phyloP scores from a whole-genome alignment of 2,888 invertebrate genomes.

The Spilosoma lubricipeda region DNA sequence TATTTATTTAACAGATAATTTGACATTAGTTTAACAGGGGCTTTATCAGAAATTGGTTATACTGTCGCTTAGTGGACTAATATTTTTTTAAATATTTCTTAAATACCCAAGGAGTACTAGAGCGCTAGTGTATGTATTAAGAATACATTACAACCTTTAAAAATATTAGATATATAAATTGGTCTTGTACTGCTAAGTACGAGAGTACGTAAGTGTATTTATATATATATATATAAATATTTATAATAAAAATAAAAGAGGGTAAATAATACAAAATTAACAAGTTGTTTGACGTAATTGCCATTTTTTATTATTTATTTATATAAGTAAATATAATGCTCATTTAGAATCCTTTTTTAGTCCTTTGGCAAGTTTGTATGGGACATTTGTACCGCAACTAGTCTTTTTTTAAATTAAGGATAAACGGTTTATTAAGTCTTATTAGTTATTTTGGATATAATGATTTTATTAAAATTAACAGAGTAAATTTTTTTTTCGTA shows the following conservation, averaged over 20 bases:
- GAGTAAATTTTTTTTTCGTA: neutral
- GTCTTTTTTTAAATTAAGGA: neutral
- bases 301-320: no score
- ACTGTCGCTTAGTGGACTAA: no score
- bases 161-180: neutral
- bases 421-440: neutral
- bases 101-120: neutral
- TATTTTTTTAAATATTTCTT: neutral
- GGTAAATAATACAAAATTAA: neutral
- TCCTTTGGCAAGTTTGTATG: no score
- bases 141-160: neutral
- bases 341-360: no score
- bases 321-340: no score
- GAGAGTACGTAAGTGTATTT: no score
- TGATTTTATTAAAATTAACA: neutral
- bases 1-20: no score
- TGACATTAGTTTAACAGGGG: no score
- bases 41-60: no score
- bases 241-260: neutral
- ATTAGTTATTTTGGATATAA: neutral
- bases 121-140: neutral
- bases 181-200: neutral
- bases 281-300: neutral
- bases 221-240: no score
- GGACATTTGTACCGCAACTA: no score